Base-by-base conservation (phyloP, 2,113 vertebrate species). In the Solea senegalensis region DNA sequence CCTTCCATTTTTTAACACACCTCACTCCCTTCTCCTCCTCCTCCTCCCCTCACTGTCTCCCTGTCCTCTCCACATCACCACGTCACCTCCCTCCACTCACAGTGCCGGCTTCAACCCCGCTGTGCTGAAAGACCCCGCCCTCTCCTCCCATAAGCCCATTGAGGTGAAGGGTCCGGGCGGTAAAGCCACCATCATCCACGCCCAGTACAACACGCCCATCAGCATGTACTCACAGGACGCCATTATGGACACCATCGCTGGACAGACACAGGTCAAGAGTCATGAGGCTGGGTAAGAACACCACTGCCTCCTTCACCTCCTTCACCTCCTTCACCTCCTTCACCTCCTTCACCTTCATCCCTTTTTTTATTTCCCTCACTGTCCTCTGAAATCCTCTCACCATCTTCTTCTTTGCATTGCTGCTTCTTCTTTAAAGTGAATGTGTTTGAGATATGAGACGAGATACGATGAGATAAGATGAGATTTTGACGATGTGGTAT, bases 141-240 rank as follows among this genome's bases (percentile, higher is more conserved):
- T 96, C 72, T 95, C 96, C 75, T 95, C 96, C 80, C 95, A 97
- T 88, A 96, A 97, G 89, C 96, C 96, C 90, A 98, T 99, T 4
- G 98, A 99, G 89, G 96, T 99, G 91, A 98, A 95, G 69, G 98
- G 96, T 68, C 96, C 97, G 0, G 97, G 97, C 0, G 98, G 98
- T 64, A 98, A 98, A 89, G 97, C 97, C 83, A 99, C 97, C 76
- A 98, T 99, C 85, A 98, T 98, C 94, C 98, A 99, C 1, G 97
- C 98, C 28, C 98, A 99, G 92, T 99, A 99, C 95, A 99, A 99
- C 95, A 98, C 98, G 16, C 98, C 97, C 65, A 98, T 99, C 93
- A 97, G 96, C 94, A 97, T 99, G 96, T 99, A 99, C 90, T 98
- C 97, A 0, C 97, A 99, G 89, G 98, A 99, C 53, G 95, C 97